phyloP scores from a whole-genome alignment of 2,888 invertebrate species.

The Tuberolachnus salignus region DNA sequence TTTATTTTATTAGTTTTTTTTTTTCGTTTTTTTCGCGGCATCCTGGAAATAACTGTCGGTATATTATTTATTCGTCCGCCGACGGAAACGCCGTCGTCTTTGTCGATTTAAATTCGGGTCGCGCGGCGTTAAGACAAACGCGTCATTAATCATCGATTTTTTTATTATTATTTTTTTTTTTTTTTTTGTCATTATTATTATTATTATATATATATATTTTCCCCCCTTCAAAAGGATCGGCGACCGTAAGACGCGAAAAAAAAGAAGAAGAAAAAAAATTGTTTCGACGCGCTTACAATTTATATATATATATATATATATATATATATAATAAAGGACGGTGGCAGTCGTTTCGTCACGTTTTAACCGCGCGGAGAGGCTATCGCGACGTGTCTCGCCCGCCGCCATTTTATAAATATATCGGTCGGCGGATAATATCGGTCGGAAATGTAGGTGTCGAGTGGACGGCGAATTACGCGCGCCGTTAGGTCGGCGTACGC shows the following conservation, averaged over 20 bases:
- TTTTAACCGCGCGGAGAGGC: conserved; percentile 23
- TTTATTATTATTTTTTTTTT: background rate
- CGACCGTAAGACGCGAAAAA: conserved; percentile 10
- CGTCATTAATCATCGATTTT: conserved; percentile 44
- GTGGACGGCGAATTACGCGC: conserved; percentile 48
- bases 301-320: too few relatives aligned
- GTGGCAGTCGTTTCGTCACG: conserved; percentile 35
- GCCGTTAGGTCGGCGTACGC: conserved; percentile 38
- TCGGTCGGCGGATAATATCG: conserved; percentile 31
- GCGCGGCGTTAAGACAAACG: conserved; percentile 32
- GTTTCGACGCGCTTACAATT: conserved; percentile 14
- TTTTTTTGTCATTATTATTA: too few relatives aligned
- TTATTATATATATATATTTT: too few relatives aligned
- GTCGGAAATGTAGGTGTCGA: conserved; percentile 54
- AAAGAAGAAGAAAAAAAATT: background rate
- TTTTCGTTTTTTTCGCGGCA: background rate
- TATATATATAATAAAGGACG: too few relatives aligned
- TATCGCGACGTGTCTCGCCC: conserved; percentile 5
- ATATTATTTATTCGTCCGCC: background rate
- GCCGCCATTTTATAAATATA: too few relatives aligned
- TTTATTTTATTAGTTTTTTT: too few relatives aligned
- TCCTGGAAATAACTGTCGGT: background rate
- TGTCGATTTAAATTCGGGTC: conserved; percentile 24
- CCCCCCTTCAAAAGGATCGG: background rate
- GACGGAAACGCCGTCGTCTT: background rate